Base-by-base conservation (phyloP, 2,888 invertebrate genomes). In the Cyrtodaria siliqua region DNA sequence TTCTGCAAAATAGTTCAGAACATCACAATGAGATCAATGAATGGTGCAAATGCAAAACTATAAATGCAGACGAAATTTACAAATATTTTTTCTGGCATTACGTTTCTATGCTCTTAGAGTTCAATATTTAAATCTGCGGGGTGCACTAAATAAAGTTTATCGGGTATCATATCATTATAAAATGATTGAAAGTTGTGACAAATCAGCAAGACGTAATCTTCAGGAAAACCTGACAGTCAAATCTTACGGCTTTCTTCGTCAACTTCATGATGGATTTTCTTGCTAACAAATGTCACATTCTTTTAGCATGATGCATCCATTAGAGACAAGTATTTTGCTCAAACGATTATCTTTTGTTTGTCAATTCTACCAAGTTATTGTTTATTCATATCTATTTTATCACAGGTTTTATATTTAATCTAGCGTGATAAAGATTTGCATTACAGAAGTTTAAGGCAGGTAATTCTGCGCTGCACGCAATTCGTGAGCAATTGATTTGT, bases 191-290 rank as follows among this genome's bases (percentile, higher is more conserved):
- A 44, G 44, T 44, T 44, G 20, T 3, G 44, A 44, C 44, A 44
- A 44, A 44, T 44, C 44, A 44, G 16, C 20, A 20, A 6, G 20
- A 20, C 44, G n/a, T 44, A 44, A 44, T 44, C 44, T 44, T 20
- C 6, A 16, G n/a, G 9, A 44, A 44, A 44, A 44, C 44, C 44
- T 18, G 44, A 44, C 44, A 44, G 44, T 44, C 44, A 62, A 62
- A 62, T 62, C 62, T 62, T 29, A 18, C 33, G 49, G 62, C 27
- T 62, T 62, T 60, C 47, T 47, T 60, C 60, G 23, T 60, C 47
- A 60, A 23, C 27, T 20, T 38, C 26, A n/a, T 62, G 62, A 62
- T 62, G 33, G 33, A 62, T 62, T 50, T 52, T 50, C 44, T 18
- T 18, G 16, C n/a, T 14, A 18, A 27, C 56, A 38, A 56, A 56